Percentiles rank a stretch among this genome's conserved stretches.
Evolutionary conservation across 2,888 invertebrate genomes (phyloP).

Genomic region (Nematopogon swammerdamellus): DNA sequence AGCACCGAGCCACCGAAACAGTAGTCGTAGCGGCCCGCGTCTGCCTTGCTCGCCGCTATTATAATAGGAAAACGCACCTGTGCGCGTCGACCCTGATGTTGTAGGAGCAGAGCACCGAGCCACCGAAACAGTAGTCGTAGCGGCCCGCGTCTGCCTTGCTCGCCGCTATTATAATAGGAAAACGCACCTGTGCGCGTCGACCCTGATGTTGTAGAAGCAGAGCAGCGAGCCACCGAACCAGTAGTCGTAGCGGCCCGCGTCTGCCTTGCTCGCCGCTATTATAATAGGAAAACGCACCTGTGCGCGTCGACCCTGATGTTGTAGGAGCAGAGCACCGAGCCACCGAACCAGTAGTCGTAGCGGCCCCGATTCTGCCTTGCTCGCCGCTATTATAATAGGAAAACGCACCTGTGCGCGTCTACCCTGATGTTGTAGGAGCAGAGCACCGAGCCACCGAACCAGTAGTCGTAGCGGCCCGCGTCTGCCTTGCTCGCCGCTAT

Average conservation of each 20-base stretch:
- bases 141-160: conserved; percentile 75
- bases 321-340: conserved; percentile 83
- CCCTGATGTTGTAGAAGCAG: conserved; percentile 90
- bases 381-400: conserved; percentile 87
- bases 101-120: no score
- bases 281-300: conserved; percentile 56
- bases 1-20: no score
- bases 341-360: conserved; percentile 89
- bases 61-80: no score
- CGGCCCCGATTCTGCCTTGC: conserved; percentile 85
- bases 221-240: conserved; percentile 84
- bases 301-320: conserved; percentile 95
- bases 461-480: no score
- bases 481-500: no score
- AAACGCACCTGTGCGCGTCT: no score
- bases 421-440: no score
- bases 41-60: no score
- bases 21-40: no score
- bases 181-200: conserved; percentile 80
- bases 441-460: no score
- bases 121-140: conserved; percentile 81
- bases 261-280: conserved; percentile 83
- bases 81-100: no score
- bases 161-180: conserved; percentile 57
- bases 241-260: conserved; percentile 88